Evolutionary conservation across 2,797 vertebrate genomes (phyloP), one percentile per base, ranked within the genome.

Genomic region (Luscinia megarhynchos): DNA sequence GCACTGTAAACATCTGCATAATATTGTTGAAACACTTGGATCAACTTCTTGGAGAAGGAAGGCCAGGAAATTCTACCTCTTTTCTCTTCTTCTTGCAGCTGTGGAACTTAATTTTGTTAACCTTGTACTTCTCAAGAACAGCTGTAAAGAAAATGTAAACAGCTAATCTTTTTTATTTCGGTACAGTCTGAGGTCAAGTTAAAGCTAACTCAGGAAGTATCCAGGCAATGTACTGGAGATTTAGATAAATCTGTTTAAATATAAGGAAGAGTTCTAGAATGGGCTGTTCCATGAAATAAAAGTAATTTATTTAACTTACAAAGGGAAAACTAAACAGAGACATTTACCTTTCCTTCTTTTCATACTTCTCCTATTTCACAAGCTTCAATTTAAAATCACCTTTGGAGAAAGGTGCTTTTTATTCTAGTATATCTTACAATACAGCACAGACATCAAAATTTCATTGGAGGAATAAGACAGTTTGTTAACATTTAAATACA

Each of bases 221-320:
- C 41, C 64, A 70, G 24, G 58, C n/a, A 55, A 3, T 29, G 27
- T 57, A 36, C 55, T 34, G 29, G 34, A 69, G 38, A 27, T 75
- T 89, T 53, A 83, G 46, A 75, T 73, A 87, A 58, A 73, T 38
- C 74, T 59, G 24, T 74, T 87, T 70, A 85, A 95, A 74, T 79
- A 59, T 12, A 94, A 93, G 9, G n/a, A 92, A 85, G 58, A 81
- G 48, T 73, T 91, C 84, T 78, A 79, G 78, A 83, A 72, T 62
- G 32, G 54, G 46, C 22, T 77, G 79, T 96, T 97, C 96, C 97
- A 97, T 98, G 98, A 99, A 99, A 99, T 98, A 98, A 99, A 98
- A 99, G 98, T 94, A 97, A 98, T 99, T 99, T 99, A 99, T 98
- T 99, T 97, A 98, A 98, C 98, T 98, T 99, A 99, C 98, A 99